Base-by-base conservation (phyloP, 2,888 invertebrate genomes). In the Hyposoter didymator region DNA sequence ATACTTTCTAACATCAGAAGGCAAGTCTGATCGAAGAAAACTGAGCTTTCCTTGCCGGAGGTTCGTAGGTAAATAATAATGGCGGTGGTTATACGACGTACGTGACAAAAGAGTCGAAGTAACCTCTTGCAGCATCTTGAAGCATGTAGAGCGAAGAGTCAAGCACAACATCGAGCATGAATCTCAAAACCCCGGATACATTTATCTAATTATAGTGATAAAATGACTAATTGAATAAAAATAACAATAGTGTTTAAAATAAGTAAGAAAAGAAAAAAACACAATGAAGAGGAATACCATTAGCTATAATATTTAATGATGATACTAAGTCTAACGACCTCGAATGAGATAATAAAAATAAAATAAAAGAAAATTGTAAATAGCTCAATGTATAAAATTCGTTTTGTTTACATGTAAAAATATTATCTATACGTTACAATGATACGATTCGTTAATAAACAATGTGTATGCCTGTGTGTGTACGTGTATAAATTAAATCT, bases 351-450 rank as follows among this genome's bases (percentile, higher is more conserved):
- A 66, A 78, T 70, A 82, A 85, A 45, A 47, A 76, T 70, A 70
- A 39, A 78, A 85, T 45, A 64, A 79, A 79, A 72, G 59, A 82
- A 84, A 67, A 87, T 86, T 92, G 93, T 92, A 92, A 88, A 92
- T 92, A 92, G 90, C 89, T 92, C 88, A 89, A 90, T 92, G 93
- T 92, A 92, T 90, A 92, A 92, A 91, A 84, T 88, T 90, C 85
- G 82, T 90, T 91, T 90, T 64, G 85, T 79, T 91, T 88, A 87
- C 83, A 84, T 92, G 92, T 92, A 92, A 89, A 90, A 91, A 89
- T 81, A 89, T 90, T 90, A 84, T 73, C 64, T 76, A 88, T 89
- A 78, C 62, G 73, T 82, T 82, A 79, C 32, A 49, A 79, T 22
- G 70, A 82, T 59, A 66, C 75, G 62, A 3, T 32, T 52, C 64